These are phyloP conservation scores for Sicus ferrugineus DNA, from an alignment of 2,888 invertebrate species.

Conservation along the genomic window DNA sequence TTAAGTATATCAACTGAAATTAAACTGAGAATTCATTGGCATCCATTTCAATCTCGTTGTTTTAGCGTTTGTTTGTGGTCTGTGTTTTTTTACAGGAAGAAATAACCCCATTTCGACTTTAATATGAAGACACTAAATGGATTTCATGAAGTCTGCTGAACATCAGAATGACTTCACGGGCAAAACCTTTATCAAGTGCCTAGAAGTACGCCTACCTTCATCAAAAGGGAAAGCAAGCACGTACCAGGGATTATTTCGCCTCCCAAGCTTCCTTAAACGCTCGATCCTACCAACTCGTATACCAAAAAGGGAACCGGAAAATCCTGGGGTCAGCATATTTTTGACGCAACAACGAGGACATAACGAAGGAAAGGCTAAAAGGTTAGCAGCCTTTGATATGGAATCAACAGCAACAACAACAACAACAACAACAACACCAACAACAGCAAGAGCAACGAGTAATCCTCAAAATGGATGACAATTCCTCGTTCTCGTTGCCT, in stretches of 20 bases:
- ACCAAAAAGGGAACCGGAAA: slow-evolving; percentile 14
- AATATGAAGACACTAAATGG: not conserved
- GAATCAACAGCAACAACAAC: not conserved
- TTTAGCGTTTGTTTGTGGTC: too few species aligned
- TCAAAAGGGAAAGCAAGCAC: too few species aligned
- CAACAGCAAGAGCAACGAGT: slow-evolving; percentile 30
- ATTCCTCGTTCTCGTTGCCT: slow-evolving; percentile 41
- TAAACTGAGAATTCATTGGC: too few species aligned
- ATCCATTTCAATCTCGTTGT: too few species aligned
- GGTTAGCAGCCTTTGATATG: not conserved
- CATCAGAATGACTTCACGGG: slow-evolving; percentile 23
- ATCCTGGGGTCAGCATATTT: too few species aligned
- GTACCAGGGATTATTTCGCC: too few species aligned
- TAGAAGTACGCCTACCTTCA: not conserved
- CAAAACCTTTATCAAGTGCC: slow-evolving; percentile 20
- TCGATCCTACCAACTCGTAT: slow-evolving; percentile 22
- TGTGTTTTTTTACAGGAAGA: too few species aligned
- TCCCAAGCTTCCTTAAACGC: too few species aligned
- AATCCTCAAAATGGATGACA: slow-evolving; percentile 42
- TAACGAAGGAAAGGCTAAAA: not conserved
- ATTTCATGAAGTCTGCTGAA: slow-evolving; percentile 13
- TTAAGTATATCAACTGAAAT: too few species aligned
- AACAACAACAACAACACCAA: too few species aligned
- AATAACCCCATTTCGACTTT: not conserved
- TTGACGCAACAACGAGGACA: not conserved